phyloP scores from a whole-genome alignment of 2,797 vertebrate genomes.

The Alauda arvensis region DNA sequence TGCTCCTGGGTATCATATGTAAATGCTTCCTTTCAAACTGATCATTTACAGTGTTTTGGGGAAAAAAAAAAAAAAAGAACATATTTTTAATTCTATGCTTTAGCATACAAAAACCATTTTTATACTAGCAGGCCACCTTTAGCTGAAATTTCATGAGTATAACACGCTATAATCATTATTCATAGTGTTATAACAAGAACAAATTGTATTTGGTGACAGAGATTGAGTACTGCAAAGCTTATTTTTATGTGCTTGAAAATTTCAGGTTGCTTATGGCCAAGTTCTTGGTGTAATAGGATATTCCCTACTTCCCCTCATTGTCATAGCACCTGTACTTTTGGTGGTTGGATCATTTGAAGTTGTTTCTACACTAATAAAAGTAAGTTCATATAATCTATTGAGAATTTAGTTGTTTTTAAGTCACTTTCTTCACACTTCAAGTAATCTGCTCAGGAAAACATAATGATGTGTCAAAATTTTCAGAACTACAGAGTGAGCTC shows the following conservation, averaged over 20 bases:
- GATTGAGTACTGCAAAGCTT: not conserved
- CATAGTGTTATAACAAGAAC: not conserved
- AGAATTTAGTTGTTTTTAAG: not conserved
- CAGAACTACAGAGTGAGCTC: not conserved
- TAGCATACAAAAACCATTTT: not conserved
- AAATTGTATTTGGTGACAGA: not conserved
- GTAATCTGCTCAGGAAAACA: not conserved
- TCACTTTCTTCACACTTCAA: not conserved
- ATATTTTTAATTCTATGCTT: not conserved
- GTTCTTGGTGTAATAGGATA: slow-evolving; percentile 98
- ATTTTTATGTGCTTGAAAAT: slow-evolving; percentile 50
- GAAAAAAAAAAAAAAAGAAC: not conserved
- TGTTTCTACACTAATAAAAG: slow-evolving; percentile 92
- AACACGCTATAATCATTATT: not conserved
- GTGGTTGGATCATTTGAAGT: slow-evolving; percentile 91
- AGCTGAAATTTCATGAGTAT: not conserved
- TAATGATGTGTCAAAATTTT: not conserved
- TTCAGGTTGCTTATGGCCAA: slow-evolving; percentile 94
- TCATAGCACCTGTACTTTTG: slow-evolving; percentile 90
- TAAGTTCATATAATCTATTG: slow-evolving; percentile 65
- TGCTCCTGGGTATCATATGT: not conserved
- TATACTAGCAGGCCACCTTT: not conserved
- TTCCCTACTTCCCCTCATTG: slow-evolving; percentile 95
- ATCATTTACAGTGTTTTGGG: not conserved
- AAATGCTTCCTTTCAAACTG: not conserved